Base-by-base conservation (phyloP, 2,797 vertebrate species). In the Coreius guichenoti region DNA sequence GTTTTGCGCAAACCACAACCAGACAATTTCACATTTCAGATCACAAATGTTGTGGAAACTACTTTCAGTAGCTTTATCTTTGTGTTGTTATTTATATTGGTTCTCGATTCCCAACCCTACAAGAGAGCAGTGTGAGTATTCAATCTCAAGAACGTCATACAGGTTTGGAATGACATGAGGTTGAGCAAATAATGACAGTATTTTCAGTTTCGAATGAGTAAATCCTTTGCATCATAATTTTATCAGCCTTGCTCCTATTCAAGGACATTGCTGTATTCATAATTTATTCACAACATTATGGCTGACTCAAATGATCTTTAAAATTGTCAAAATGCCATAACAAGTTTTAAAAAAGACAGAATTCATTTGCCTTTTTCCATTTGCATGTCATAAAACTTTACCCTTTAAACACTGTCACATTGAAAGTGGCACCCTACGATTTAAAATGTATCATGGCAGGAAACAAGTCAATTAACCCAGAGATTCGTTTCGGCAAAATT, bases 401-500 rank as follows among this genome's bases (percentile, higher is more conserved):
- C 74, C 43, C 43, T 73, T 87, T 76, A 84, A 87, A 84, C 63
- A 77, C 45, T 36, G 78, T 75, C 72, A 75, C 31, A 13, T 11
- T 81, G 73, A 81, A 78, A 87, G 65, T 54, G 76, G 68, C 74
- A 73, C 77, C 73, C 76, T 54, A 49, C 39, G 70, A 45, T 85
- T 84, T 76, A 67, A 82, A 85, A 56, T 49, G n/a, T 17, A 65
- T 69, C 82, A 29, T 84, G 2, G 78, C 47, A 77, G 83, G 81
- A 72, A 88, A 78, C 47, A 51, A 75, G 72, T 84, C 51, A 83
- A 85, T 79, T 86, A 86, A 86, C 56, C 80, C 79, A 82, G 75
- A 87, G 67, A 86, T 88, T 82, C 1, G 26, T 82, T 80, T 84
- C 68, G 39, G 69, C n/a, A 75, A 86, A 88, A 86, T 81, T 88